Conservation (phyloP, 1,140 invertebrate genomes). For the Apis dorsata region DNA sequence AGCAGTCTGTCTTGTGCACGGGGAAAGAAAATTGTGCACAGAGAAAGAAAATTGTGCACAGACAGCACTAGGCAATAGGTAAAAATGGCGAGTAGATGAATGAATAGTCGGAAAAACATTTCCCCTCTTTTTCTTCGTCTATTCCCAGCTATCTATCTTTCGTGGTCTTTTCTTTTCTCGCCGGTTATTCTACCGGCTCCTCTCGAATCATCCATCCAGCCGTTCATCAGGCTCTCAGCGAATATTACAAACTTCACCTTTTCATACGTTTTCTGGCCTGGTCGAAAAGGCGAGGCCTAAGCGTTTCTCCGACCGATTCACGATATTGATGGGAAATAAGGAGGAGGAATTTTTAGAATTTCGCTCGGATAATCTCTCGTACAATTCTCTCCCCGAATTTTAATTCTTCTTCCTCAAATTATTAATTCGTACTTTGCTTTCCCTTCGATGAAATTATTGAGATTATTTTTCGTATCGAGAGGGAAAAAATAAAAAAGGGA, state of each 20-base stretch:
- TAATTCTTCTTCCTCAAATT: too few species aligned
- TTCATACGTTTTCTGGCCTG: constrained; percentile 58
- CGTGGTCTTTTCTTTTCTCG: constrained; percentile 16
- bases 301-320: not conserved
- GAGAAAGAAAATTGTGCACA: not conserved
- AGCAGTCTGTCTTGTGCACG: not conserved
- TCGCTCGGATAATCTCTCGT: too few species aligned
- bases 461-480: too few species aligned
- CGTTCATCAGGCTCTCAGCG: constrained; percentile 61
- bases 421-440: too few species aligned
- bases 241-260: constrained; percentile 67
- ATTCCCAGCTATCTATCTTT: constrained; percentile 31
- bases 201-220: constrained; percentile 61
- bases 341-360: too few species aligned
- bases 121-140: constrained; percentile 15
- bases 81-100: constrained; percentile 26
- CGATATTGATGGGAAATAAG: too few species aligned
- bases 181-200: constrained; percentile 47
- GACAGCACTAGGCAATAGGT: not conserved
- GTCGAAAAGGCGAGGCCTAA: constrained; percentile 38
- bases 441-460: too few species aligned
- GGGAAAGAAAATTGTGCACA: not conserved
- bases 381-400: too few species aligned
- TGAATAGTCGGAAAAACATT: constrained; percentile 36
- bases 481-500: too few species aligned